Conservation (phyloP, 2,113 vertebrate genomes). For the Pedetes capensis region DNA sequence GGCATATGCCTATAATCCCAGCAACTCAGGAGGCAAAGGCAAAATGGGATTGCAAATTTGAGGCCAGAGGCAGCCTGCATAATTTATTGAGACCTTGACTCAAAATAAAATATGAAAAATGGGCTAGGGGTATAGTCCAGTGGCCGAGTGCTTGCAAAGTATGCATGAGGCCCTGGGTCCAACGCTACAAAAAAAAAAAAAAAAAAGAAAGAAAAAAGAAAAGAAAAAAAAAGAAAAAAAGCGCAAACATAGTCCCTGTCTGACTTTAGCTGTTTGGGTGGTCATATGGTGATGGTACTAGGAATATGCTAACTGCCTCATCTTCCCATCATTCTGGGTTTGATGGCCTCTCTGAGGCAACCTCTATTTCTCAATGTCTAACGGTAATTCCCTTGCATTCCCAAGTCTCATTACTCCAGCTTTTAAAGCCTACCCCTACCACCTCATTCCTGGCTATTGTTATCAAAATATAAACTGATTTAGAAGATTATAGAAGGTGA, state of each 20-base stretch:
- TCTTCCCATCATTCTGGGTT: neutral
- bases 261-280: neutral
- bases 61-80: no score
- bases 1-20: no score
- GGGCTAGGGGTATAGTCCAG: no score
- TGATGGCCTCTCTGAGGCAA: neutral
- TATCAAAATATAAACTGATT: slow-evolving; percentile 5
- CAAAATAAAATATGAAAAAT: no score
- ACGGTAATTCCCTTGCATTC: neutral
- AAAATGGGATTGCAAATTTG: no score
- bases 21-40: no score
- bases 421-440: neutral
- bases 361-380: neutral
- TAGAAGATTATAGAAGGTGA: neutral
- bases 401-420: neutral
- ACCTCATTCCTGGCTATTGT: neutral
- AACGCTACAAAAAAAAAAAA: no score
- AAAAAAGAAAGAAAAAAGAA: no score
- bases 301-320: neutral
- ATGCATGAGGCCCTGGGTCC: no score
- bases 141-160: no score
- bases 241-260: neutral
- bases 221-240: no score
- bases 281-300: neutral
- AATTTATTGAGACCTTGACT: no score